Conservation (phyloP, 2,113 vertebrate species). For the Amia ocellicauda region DNA sequence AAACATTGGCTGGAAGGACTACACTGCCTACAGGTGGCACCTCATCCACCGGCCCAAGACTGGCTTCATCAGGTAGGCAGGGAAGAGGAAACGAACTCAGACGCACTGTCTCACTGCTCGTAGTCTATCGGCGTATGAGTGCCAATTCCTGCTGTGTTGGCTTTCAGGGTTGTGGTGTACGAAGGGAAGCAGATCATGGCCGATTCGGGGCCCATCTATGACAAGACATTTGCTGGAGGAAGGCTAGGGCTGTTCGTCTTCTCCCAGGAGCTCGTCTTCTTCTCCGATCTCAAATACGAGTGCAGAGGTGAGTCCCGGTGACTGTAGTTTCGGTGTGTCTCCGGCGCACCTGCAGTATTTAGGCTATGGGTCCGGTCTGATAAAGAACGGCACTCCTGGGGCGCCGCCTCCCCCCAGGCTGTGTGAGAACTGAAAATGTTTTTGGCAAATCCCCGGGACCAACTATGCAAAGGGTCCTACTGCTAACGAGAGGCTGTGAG, state of each 20-base stretch:
- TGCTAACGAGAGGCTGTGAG: too few relatives aligned
- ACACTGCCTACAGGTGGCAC: slow-evolving; percentile 97
- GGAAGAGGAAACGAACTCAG: too few relatives aligned
- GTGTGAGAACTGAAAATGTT: background rate
- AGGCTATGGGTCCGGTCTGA: too few relatives aligned
- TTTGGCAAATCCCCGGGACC: background rate
- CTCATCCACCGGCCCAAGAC: slow-evolving; percentile 95
- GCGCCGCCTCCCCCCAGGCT: too few relatives aligned
- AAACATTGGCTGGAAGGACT: slow-evolving; percentile 98
- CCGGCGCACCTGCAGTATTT: too few relatives aligned
- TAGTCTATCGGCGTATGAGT: too few relatives aligned
- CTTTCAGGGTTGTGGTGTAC: slow-evolving; percentile 85
- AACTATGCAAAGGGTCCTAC: background rate
- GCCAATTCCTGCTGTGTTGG: slow-evolving; percentile 13
- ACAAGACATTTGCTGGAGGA: slow-evolving; percentile 89
- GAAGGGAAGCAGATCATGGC: slow-evolving; percentile 98
- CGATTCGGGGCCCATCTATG: slow-evolving; percentile 91
- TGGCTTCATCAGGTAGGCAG: slow-evolving; percentile 86
- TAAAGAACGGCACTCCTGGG: too few relatives aligned
- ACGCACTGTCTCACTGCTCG: too few relatives aligned
- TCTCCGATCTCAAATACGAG: slow-evolving; percentile 98
- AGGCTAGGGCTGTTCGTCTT: slow-evolving; percentile 95
- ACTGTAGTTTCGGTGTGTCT: too few relatives aligned
- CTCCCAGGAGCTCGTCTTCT: slow-evolving; percentile 97
- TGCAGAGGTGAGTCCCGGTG: slow-evolving; percentile 83